Base-by-base conservation (phyloP, 2,113 vertebrate genomes). In the Oryzias javanicus region DNA sequence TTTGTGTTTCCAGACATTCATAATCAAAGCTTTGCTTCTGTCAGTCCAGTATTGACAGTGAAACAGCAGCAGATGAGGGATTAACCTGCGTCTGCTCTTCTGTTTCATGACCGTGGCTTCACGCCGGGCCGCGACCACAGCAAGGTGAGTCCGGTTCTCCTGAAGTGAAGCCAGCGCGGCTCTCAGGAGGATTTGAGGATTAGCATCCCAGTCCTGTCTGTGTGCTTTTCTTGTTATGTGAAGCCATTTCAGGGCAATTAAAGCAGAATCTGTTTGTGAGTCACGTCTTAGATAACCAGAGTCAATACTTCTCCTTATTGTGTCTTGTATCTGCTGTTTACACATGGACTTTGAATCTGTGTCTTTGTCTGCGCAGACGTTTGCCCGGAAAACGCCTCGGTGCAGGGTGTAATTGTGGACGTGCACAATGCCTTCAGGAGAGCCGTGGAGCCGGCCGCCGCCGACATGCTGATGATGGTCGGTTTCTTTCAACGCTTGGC, bases 401-500 rank as follows among this genome's bases (percentile, higher is more conserved):
- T 88, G 18, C 90, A 90, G 72, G 16, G 42, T 0, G 81, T 87
- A 70, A 90, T 92, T 4, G 74, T 81, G 10, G 56, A 86, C 15
- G 0, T 15, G 7, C 89, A 90, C 80, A 91, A 92, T 8, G 55
- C 6, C 29, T 78, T 80, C 42, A 81, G 91, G 73, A 81, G 84
- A 56, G 46, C 25, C 0, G 90, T 92, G 1, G 2, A 58, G 8
- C 89, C 89, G 0, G 0, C 64, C 0, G 88, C 90, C 2, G 66
- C 78, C 1, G 42, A 91, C 85, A 92, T 92, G 89, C 79, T 91
- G 2, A 72, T 24, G 14, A 91, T 91, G 89, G 91, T 91, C n/a
- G 16, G 74, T 52, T 18, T 22, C 14, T 24, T 24, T 57, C 55
- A 56, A 3, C 40, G 1, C 6, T 49, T 2, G 0, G 6, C 4